phyloP scores from a whole-genome alignment of 2,888 invertebrate species.

The Automeris io region DNA sequence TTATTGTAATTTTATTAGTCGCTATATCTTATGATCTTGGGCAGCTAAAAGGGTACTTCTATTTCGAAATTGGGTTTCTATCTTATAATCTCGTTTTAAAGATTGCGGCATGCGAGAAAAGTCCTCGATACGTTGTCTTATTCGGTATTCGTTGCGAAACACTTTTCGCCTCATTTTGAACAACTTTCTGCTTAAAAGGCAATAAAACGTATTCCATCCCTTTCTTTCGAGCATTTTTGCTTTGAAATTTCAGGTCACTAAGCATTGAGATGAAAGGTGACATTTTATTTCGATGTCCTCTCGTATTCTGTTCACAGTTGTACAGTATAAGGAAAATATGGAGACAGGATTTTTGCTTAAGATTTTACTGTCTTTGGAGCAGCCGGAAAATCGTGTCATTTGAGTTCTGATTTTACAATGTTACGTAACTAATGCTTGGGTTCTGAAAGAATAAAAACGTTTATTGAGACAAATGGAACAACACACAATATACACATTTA shows the following conservation, averaged over 20 bases:
- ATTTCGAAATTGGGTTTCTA: conserved; percentile 15
- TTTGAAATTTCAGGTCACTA: conserved; percentile 1
- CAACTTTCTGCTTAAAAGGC: not conserved
- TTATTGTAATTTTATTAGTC: too few species aligned
- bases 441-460: too few species aligned
- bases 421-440: too few species aligned
- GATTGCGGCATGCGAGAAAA: not conserved
- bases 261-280: not conserved
- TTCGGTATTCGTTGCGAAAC: not conserved
- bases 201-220: not conserved
- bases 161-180: not conserved
- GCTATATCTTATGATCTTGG: too few species aligned
- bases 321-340: too few species aligned
- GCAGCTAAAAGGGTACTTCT: too few species aligned
- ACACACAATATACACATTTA: too few species aligned
- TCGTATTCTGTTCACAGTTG: not conserved
- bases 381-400: too few species aligned
- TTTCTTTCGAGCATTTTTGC: conserved; percentile 2
- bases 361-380: too few species aligned
- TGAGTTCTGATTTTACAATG: too few species aligned
- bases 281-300: not conserved
- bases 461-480: too few species aligned
- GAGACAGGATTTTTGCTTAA: too few species aligned
- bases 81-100: conserved; percentile 10
- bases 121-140: not conserved